Base-by-base conservation (phyloP, 2,797 vertebrate species). In the Brotula barbata region DNA sequence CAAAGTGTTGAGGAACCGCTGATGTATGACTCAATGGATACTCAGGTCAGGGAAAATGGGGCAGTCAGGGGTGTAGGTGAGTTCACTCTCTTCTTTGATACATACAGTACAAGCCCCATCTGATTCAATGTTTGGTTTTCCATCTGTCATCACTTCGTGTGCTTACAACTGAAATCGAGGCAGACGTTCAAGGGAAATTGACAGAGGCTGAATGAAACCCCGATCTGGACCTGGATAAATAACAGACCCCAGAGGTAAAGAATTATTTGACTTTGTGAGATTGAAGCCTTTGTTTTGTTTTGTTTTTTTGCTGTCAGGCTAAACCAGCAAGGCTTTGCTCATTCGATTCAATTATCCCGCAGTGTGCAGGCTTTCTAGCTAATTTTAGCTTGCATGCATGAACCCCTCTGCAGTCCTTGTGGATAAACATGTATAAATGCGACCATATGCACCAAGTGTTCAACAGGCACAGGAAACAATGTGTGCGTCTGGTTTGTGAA, bases 341-440 rank as follows among this genome's bases (percentile, higher is more conserved):
- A 67, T 79, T 78, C 67, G 57, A 84, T 82, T 79, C 74, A 82
- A 79, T 80, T 82, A 77, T 61, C 64, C 60, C 57, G 1, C 64
- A 59, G 71, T 16, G 28, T 28, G 1, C 75, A 41, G 56, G 68
- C 67, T 66, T 65, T 77, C 70, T 56, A 1, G 21, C 72, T 86
- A 60, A 78, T 82, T 85, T 77, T 34, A 85, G 40, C 75, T 47
- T 7, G 39, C 69, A 48, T 79, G 74, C 68, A 49, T 46, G 68
- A 84, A 68, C 52, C 73, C 54, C 55, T 64, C 37, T n/a, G 44
- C 68, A 48, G 54, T 21, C 51, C 22, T 21, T 60, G 73, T 44
- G 69, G 64, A 64, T 83, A 84, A 89, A 86, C 83, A 83, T 6
- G 7, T 48, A 49, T 83, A 81, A 89, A 86, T 15, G 68, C 16